These are phyloP conservation scores for Erithacus rubecula DNA, from an alignment of 2,797 vertebrate species.

Conservation along the genomic window DNA sequence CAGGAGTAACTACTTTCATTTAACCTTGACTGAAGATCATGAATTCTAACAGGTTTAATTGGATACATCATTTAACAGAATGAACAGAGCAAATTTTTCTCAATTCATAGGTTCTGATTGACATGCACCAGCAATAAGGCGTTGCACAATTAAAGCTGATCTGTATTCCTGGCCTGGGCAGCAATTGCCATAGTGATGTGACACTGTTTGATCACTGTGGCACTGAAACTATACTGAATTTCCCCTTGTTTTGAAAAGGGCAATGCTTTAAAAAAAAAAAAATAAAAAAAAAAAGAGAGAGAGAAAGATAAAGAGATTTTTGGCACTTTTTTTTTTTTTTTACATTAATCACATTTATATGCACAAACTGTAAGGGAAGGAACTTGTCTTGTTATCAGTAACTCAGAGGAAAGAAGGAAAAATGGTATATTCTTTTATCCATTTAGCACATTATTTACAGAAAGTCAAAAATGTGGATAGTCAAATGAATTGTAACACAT, in stretches of 20 bases:
- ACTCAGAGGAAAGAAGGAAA: conserved; percentile 60
- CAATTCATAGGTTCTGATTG: conserved; percentile 99
- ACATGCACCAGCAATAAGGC: conserved; percentile 99
- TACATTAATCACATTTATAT: conserved; percentile 73
- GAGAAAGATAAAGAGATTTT: conserved; percentile 60
- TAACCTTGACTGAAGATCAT: conserved; percentile 99
- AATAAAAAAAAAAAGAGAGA: conserved; percentile 63
- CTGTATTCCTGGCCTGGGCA: conserved; percentile 96
- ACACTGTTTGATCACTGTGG: conserved; percentile 91
- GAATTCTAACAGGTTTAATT: conserved; percentile 99
- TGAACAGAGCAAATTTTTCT: conserved; percentile 99
- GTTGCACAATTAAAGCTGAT: conserved; percentile 99
- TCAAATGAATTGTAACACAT: conserved; percentile 50
- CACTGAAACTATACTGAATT: conserved; percentile 87
- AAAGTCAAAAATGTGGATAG: conserved; percentile 45
- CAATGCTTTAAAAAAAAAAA: conserved; percentile 75
- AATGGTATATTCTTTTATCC: conserved; percentile 63
- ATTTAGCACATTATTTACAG: conserved; percentile 63
- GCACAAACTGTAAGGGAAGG: conserved; percentile 69
- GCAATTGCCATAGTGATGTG: conserved; percentile 92
- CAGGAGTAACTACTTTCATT: conserved; percentile 99
- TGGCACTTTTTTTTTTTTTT: conserved; percentile 58
- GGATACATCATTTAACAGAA: conserved; percentile 99
- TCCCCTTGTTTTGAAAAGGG: conserved; percentile 95
- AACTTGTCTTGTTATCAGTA: conserved; percentile 61